A percentile compares a stretch with the other conserved stretches of the same genome.
These are phyloP conservation scores for Heliconius hortense DNA, from an alignment of 2,888 invertebrate genomes.

Conservation along the genomic window DNA sequence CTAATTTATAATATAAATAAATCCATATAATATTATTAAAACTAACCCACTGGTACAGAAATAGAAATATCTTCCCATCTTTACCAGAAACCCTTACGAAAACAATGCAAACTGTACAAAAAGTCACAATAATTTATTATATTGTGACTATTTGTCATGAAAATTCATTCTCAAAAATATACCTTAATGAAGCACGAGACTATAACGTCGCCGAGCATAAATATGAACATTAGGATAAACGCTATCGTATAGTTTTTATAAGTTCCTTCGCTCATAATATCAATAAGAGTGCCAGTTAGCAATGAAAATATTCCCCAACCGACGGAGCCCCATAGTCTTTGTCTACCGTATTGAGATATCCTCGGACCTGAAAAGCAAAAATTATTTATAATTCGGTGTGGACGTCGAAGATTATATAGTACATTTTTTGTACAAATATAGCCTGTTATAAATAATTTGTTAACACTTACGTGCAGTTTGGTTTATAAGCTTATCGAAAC, in stretches of 20 bases:
- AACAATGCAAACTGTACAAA: background rate
- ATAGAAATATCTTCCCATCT: too few species aligned
- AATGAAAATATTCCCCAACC: slow-evolving; percentile 92
- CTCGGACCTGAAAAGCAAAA: slow-evolving; percentile 81
- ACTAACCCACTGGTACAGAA: too few species aligned
- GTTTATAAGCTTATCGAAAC: too few species aligned
- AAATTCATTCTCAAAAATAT: slow-evolving; percentile 29
- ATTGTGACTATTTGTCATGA: background rate
- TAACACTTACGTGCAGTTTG: too few species aligned
- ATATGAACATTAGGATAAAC: slow-evolving; percentile 87
- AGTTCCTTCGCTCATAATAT: slow-evolving; percentile 85
- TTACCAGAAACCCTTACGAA: background rate
- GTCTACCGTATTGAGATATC: slow-evolving; percentile 90
- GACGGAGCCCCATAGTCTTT: slow-evolving; percentile 93
- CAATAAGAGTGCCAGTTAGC: slow-evolving; percentile 89
- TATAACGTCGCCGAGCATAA: slow-evolving; percentile 85
- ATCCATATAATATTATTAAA: too few species aligned
- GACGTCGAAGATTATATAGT: too few species aligned
- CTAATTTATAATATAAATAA: too few species aligned
- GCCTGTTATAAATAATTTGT: too few species aligned
- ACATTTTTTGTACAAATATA: too few species aligned
- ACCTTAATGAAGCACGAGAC: slow-evolving; percentile 85
- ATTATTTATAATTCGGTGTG: background rate
- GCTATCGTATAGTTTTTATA: slow-evolving; percentile 90
- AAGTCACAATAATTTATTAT: background rate